Evolutionary conservation across 2,797 vertebrate genomes (phyloP), one percentile per base, ranked within the genome.

Genomic region (Silurus aristotelis): DNA sequence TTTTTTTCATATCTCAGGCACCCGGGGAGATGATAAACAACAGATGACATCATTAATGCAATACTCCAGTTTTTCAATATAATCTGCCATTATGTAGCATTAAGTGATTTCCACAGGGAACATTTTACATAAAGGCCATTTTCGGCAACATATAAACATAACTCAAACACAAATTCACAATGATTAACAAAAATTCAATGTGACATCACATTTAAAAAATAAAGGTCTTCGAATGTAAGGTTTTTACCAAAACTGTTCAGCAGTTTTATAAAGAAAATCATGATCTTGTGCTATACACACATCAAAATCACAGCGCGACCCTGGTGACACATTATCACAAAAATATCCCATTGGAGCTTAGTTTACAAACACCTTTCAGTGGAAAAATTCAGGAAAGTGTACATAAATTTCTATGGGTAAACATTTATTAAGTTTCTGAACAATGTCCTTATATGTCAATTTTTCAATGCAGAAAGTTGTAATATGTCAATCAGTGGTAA

Each of bases 1-100:
- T 43, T 84, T 87, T 77, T 87, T 84, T 87, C 55, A 83, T 75
- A 63, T 73, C 67, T 87, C 64, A 38, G 82, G 80, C 58, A 22
- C 31, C 31, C 46, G 6, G 22, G 5, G 12, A 46, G 9, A 38
- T 71, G 19, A 70, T 70, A 70, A 70, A 31, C 20, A 13, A 27
- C 27, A 3, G 9, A 48, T 22, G 46, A 72, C 46, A 55, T 73
- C 22, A 20, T 52, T 55, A 76, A 17, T n/a, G 22, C 71, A 73
- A 25, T 73, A 52, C 22, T 48, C 43, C 20, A 48, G 3, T 25
- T 67, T 68, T 68, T 68, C 2, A 19, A 38, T 68, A 27, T 17
- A 38, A 31, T 68, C 66, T 68, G 6, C 15, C 27, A 31, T 10
- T 67, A 67, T 15, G 15, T 38, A 68, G 6, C 66, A 68, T 68